phyloP scores from a whole-genome alignment of 2,888 invertebrate genomes.

The Hemistola chrysoprasaria region DNA sequence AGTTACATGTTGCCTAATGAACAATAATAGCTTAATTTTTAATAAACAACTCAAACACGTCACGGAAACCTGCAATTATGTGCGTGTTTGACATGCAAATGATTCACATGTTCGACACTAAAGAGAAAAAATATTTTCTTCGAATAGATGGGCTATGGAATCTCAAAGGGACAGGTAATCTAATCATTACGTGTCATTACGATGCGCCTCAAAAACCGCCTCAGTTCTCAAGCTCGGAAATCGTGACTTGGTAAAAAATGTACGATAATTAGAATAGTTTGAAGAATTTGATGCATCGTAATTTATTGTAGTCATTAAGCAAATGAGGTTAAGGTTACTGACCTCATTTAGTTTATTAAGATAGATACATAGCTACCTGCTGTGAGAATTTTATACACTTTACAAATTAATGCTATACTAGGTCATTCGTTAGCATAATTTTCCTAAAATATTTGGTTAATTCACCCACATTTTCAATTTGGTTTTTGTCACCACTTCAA shows the following conservation, averaged over 20 bases:
- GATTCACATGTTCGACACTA: too few relatives aligned
- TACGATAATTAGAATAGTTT: constrained; percentile 36
- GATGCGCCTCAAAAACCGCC: constrained; percentile 23
- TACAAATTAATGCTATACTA: too few relatives aligned
- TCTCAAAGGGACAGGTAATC: constrained; percentile 2
- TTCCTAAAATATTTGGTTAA: background rate
- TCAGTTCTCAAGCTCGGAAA: constrained; percentile 33
- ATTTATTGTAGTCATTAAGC: constrained; percentile 13
- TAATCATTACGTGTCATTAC: constrained; percentile 46
- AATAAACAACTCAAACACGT: constrained; percentile 40
- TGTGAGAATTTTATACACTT: too few relatives aligned
- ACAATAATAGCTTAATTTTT: constrained; percentile 58
- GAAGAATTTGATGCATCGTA: constrained; percentile 20
- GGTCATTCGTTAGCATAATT: background rate
- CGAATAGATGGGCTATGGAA: too few relatives aligned
- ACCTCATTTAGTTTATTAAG: background rate
- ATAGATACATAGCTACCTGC: too few relatives aligned
- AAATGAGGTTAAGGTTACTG: constrained; percentile 14
- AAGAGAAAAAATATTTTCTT: too few relatives aligned
- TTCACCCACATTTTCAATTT: background rate
- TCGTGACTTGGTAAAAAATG: constrained; percentile 45
- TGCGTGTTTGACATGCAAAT: constrained; percentile 12
- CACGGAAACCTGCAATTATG: constrained; percentile 54
- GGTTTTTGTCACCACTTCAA: background rate
- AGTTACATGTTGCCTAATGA: constrained; percentile 32